A percentile compares a stretch with the other conserved stretches of the same genome.
phyloP scores from a whole-genome alignment of 2,888 invertebrate species.

The Mesochorus sp. region DNA sequence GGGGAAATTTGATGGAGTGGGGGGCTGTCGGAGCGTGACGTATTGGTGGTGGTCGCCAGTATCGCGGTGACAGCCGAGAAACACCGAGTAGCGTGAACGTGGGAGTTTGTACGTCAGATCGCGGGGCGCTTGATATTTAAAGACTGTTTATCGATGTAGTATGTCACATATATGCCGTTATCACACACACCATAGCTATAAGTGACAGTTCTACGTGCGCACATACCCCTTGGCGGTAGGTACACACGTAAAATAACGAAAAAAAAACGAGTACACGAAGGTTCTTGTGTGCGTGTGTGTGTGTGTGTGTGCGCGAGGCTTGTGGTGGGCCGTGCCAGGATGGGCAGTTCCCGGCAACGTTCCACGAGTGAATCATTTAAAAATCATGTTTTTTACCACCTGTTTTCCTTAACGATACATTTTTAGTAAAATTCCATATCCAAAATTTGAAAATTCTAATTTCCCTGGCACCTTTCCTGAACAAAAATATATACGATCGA shows the following conservation, averaged over 20 bases:
- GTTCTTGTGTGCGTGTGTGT: slow-evolving; percentile 10
- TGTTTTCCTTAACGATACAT: neutral
- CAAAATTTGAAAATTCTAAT: neutral
- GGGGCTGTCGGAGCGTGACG: too few species aligned
- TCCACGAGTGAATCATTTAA: neutral
- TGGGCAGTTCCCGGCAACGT: slow-evolving; percentile 53
- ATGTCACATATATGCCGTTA: slow-evolving; percentile 34
- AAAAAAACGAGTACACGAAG: slow-evolving; percentile 23
- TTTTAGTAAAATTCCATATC: neutral
- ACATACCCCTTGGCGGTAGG: slow-evolving; percentile 19
- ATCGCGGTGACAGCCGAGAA: too few species aligned
- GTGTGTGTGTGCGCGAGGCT: slow-evolving; percentile 41
- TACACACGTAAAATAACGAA: slow-evolving; percentile 1
- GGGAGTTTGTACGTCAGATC: too few species aligned
- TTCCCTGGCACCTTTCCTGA: neutral
- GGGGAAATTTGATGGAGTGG: neutral
- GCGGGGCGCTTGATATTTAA: slow-evolving; percentile 14
- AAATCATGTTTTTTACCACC: slow-evolving; percentile 8
- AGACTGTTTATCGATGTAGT: slow-evolving; percentile 55
- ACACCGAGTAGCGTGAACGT: too few species aligned
- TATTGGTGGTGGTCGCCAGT: too few species aligned
- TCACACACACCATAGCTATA: slow-evolving; percentile 24
- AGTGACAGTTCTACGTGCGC: slow-evolving; percentile 28
- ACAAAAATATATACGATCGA: too few species aligned
- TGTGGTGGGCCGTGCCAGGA: slow-evolving; percentile 31